Evolutionary conservation across 2,888 invertebrate species (phyloP), one percentile per base, ranked within the genome.

Genomic region (Parasteatoda lunata): DNA sequence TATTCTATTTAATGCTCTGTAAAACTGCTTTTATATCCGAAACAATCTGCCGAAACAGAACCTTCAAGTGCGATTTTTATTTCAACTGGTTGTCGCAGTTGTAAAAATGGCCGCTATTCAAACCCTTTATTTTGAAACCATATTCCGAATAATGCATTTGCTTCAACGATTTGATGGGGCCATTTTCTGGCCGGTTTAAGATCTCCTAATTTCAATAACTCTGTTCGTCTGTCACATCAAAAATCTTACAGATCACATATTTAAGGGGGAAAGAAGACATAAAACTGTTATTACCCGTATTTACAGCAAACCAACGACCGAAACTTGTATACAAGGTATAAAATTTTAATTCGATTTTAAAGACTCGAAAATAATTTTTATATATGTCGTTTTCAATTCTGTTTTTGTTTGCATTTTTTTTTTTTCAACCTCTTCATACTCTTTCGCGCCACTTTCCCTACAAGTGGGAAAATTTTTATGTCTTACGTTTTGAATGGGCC

Each of bases 331-430:
- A 86, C 86, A 81, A 68, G 81, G 71, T 81, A 86, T 86, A 86
- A 87, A 87, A 87, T 15, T 87, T 87, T 87, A 87, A 87, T 87
- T 78, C 82, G 48, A 78, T 82, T 87, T 87, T 87, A 87, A 87
- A 87, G 87, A 87, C 68, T 54, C 9, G 69, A 76, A 80, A 86
- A 80, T 81, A 72, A 77, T 78, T 87, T 82, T 86, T 86, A 80
- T 86, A 72, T 80, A 86, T 68, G 70, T 65, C 75, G 47, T 84
- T 77, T 66, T 72, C 30, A 30, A 30, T 30, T 30, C 30, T 30
- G 30, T 65, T 69, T 48, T 48, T 15, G 69, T 48, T 48, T 48
- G 5, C 13, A 47, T 71, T 77, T 84, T 45, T 75, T 59, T 79
- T 5, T 48, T 48, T 45, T 49, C 30, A 30, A 15, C 52, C 8